Percentiles rank a stretch among this genome's conserved stretches.
phyloP scores from a whole-genome alignment of 2,888 invertebrate species.

The Calephelis perditalis region DNA sequence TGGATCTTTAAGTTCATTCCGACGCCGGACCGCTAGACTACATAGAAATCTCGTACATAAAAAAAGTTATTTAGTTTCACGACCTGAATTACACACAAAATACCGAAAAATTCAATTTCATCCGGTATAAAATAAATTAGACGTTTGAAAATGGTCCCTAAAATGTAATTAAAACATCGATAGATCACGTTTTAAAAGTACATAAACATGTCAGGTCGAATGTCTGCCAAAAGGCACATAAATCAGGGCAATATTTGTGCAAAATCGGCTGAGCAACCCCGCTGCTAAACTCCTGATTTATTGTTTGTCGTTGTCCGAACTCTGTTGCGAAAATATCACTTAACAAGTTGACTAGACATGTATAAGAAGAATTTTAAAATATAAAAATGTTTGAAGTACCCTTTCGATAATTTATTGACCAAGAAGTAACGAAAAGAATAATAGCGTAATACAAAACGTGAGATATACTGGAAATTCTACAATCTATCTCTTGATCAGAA shows the following conservation, averaged over 20 bases:
- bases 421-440: no score
- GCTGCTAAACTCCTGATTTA: constrained; percentile 28
- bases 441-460: no score
- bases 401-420: no score
- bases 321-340: constrained; percentile 5
- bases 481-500: no score
- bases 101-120: neutral
- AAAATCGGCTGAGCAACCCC: constrained; percentile 23
- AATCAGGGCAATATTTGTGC: constrained; percentile 27
- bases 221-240: constrained; percentile 23
- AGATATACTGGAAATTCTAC: no score
- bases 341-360: neutral
- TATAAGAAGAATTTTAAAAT: neutral
- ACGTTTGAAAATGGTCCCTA: neutral
- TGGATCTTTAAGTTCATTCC: no score
- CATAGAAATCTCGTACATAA: no score
- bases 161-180: neutral
- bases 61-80: no score
- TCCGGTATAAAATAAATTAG: neutral
- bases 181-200: constrained; percentile 13
- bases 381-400: neutral
- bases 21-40: no score
- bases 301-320: constrained; percentile 17
- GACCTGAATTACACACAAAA: no score
- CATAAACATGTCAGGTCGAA: constrained; percentile 25